A percentile compares a stretch with the other conserved stretches of the same genome.
These are phyloP conservation scores for Onychostruthus taczanowskii DNA, from an alignment of 2,113 vertebrate genomes.

Conservation along the genomic window DNA sequence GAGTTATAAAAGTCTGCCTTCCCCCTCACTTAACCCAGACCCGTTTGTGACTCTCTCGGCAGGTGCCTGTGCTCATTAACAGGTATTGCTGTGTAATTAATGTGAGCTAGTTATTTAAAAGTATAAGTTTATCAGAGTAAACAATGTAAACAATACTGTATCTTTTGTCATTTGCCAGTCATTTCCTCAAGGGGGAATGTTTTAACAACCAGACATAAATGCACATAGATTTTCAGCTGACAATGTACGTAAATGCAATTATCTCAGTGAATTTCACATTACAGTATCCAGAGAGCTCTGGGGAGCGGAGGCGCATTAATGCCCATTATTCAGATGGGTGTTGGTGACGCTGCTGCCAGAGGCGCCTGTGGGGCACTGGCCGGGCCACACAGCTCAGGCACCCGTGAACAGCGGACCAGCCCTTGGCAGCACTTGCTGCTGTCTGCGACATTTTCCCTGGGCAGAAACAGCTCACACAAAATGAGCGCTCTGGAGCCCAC, in stretches of 20 bases:
- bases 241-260: fast-evolving
- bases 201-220: neutral
- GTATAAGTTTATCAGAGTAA: fast-evolving
- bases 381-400: fast-evolving
- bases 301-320: too few relatives aligned
- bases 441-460: fast-evolving
- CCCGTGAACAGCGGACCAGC: fast-evolving
- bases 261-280: neutral
- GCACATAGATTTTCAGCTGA: neutral
- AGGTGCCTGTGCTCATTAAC: neutral
- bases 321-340: fast-evolving
- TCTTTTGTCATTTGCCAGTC: neutral
- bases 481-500: fast-evolving
- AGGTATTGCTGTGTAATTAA: neutral
- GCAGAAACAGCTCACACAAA: fast-evolving
- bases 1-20: neutral
- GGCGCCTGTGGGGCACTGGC: too few relatives aligned
- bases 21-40: neutral
- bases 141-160: fast-evolving
- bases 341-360: fast-evolving
- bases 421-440: fast-evolving
- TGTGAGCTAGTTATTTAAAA: neutral
- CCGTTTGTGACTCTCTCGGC: fast-evolving
- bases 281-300: fast-evolving
- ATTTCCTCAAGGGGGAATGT: neutral